Percentiles rank a stretch among this genome's conserved stretches.
Evolutionary conservation across 2,888 invertebrate species (phyloP).

Genomic region (Apamea epomidion): DNA sequence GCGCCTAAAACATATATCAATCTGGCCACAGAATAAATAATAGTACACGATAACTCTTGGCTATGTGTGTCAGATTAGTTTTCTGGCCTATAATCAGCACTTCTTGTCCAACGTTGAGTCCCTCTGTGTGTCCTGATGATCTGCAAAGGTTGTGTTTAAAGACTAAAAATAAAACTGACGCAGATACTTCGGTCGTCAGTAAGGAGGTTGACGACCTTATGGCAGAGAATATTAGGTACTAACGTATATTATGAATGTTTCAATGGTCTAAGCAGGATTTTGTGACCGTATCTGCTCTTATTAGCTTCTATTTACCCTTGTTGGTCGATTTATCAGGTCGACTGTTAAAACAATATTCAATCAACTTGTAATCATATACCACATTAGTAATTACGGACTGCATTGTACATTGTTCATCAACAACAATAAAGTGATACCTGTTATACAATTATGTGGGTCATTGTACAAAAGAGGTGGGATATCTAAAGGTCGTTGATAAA

Average conservation of each 20-base stretch:
- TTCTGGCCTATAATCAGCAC: neutral
- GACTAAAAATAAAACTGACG: conserved; percentile 5
- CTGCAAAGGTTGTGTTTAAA: neutral
- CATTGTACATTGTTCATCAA: conserved; percentile 53
- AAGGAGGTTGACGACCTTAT: neutral
- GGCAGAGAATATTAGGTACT: neutral
- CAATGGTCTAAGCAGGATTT: neutral
- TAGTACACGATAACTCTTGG: too few relatives aligned
- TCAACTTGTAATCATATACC: conserved; percentile 5
- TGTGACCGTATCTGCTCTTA: neutral
- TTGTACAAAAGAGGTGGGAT: conserved; percentile 40
- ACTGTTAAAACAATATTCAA: conserved; percentile 22
- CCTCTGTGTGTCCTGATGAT: neutral
- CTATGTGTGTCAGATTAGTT: neutral
- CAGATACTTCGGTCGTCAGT: neutral
- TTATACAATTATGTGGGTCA: conserved; percentile 49
- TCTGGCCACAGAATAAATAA: too few relatives aligned
- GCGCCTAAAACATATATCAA: too few relatives aligned
- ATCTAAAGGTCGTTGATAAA: conserved; percentile 40
- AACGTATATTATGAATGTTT: neutral
- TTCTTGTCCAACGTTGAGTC: too few relatives aligned
- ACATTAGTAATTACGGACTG: conserved; percentile 22
- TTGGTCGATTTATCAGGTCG: conserved; percentile 12
- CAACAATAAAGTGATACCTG: conserved; percentile 42
- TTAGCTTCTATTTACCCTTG: neutral